phyloP scores from a whole-genome alignment of 2,113 vertebrate species.

The Equus przewalskii region DNA sequence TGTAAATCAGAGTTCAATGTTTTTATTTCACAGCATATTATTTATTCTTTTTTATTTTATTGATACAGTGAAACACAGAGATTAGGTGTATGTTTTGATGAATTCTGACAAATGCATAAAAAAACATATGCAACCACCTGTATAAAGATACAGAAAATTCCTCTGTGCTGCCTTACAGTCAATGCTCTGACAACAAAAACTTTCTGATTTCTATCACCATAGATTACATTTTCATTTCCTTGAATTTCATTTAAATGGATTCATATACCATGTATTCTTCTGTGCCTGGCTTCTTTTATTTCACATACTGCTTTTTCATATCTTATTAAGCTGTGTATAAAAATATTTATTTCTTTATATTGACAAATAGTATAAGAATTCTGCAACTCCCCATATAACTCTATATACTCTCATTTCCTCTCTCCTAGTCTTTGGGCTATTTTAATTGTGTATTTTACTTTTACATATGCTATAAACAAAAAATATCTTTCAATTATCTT shows the following conservation, averaged over 20 bases:
- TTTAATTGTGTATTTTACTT: neutral
- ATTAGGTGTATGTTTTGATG: neutral
- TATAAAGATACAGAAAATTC: neutral
- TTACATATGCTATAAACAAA: neutral
- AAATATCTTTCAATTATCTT: neutral
- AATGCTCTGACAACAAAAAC: neutral
- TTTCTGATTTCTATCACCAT: neutral
- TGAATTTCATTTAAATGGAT: neutral
- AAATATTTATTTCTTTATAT: neutral
- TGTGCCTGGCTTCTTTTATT: neutral
- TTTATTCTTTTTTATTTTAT: neutral
- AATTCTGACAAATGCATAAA: neutral
- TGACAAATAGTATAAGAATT: neutral
- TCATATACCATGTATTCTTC: neutral
- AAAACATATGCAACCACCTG: neutral
- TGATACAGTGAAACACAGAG: neutral
- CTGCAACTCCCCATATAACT: neutral
- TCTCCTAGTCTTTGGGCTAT: neutral
- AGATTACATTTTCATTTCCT: neutral
- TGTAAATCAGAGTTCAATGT: neutral
- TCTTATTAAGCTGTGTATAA: neutral
- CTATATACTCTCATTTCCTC: neutral
- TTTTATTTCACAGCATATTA: neutral
- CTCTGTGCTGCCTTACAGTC: neutral
- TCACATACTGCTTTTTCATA: neutral